A percentile compares a stretch with the other conserved stretches of the same genome.
Evolutionary conservation across 1,140 invertebrate genomes (phyloP).

Genomic region (Drosophila melanica): DNA sequence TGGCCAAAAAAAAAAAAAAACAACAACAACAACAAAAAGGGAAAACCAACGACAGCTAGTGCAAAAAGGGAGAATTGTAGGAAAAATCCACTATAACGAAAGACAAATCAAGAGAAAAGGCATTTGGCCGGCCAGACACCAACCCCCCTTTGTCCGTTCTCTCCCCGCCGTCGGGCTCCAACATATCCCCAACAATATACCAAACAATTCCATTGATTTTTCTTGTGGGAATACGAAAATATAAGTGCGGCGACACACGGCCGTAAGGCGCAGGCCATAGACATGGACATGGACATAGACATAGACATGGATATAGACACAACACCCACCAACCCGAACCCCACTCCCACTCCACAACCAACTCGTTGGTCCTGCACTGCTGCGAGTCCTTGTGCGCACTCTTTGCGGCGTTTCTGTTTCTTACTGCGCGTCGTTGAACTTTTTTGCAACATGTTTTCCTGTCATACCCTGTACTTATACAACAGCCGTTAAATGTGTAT

Average conservation of each 20-base stretch:
- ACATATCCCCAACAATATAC: constrained; percentile 62
- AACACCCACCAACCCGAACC: not conserved
- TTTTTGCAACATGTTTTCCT: constrained; percentile 65
- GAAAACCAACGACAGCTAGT: constrained; percentile 9
- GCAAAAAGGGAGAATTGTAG: constrained; percentile 14
- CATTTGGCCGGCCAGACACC: constrained; percentile 13
- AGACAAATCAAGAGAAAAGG: constrained; percentile 50
- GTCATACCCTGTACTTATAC: constrained; percentile 3
- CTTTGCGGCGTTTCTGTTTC: constrained; percentile 31
- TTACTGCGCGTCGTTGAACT: constrained; percentile 65
- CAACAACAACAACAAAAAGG: constrained; percentile 14
- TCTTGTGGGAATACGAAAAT: constrained; percentile 73
- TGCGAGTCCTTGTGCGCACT: constrained; percentile 15
- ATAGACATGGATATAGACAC: constrained; percentile 28
- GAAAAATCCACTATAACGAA: constrained; percentile 29
- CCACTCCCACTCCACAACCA: not conserved
- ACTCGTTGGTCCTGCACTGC: constrained; percentile 7
- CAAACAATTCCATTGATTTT: constrained; percentile 83
- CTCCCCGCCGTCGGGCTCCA: not conserved
- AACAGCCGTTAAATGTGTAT: not conserved
- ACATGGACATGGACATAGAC: constrained; percentile 49
- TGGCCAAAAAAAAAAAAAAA: constrained; percentile 43
- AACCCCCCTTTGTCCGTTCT: not conserved
- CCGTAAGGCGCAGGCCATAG: constrained; percentile 35
- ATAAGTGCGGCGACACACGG: constrained; percentile 32